These are phyloP conservation scores for Ormyrus thymus DNA, from an alignment of 2,888 invertebrate species.

Conservation along the genomic window DNA sequence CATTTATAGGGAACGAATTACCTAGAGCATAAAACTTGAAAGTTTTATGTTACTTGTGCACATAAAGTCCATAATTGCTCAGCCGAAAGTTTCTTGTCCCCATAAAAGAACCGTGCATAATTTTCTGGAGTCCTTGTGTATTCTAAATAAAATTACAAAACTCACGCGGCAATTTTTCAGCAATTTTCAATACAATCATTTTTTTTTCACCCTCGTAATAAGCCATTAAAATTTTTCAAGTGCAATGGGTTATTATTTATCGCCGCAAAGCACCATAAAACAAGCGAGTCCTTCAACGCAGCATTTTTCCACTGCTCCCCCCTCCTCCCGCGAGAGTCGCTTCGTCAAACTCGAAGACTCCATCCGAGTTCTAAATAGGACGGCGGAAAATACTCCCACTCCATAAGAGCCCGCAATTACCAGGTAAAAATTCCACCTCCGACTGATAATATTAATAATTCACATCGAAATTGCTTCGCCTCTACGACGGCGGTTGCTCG, in stretches of 20 bases:
- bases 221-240: too few species aligned
- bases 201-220: too few species aligned
- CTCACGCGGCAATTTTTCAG: not conserved
- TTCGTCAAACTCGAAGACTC: too few species aligned
- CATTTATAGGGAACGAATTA: not conserved
- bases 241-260: too few species aligned
- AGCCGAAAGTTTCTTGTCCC: not conserved
- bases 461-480: constrained; percentile 2
- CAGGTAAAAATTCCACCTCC: not conserved
- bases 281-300: too few species aligned
- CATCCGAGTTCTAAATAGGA: too few species aligned
- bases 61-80: not conserved
- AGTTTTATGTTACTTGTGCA: too few species aligned
- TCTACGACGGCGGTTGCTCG: not conserved
- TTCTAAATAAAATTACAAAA: not conserved
- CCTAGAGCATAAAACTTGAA: not conserved
- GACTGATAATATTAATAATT: constrained; percentile 31
- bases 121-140: not conserved
- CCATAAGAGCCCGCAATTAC: not conserved
- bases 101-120: not conserved
- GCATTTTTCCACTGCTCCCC: too few species aligned
- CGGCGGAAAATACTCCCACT: too few species aligned
- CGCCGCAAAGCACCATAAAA: too few species aligned
- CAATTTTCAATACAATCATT: too few species aligned
- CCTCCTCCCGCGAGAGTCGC: too few species aligned